Conservation (phyloP, 2,797 vertebrate genomes). For the Coregonus ussuriensis region DNA sequence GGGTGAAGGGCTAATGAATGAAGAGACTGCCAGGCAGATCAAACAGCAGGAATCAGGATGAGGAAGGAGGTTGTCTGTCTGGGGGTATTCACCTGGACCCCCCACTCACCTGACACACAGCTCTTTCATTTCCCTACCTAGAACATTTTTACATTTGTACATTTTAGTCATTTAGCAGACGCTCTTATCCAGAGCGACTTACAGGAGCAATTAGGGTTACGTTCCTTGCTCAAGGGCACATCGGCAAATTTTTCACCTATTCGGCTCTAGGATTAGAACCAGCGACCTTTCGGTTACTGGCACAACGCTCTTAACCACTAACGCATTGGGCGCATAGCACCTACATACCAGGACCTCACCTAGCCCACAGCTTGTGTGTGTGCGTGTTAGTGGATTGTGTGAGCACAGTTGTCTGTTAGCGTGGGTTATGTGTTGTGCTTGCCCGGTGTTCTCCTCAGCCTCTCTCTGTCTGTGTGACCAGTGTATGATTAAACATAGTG, state of each 20-base stretch:
- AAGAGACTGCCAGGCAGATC: slow-evolving; percentile 29
- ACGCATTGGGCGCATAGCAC: no score
- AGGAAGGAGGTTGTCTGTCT: not conserved
- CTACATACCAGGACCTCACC: not conserved
- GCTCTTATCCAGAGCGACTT: no score
- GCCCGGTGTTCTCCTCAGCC: not conserved
- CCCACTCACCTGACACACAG: not conserved
- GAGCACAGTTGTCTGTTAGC: slow-evolving; percentile 43
- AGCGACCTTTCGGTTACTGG: no score
- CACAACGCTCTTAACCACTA: no score
- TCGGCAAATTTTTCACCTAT: no score
- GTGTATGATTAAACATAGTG: not conserved
- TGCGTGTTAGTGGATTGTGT: slow-evolving; percentile 7
- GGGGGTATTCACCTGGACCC: not conserved
- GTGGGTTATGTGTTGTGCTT: slow-evolving; percentile 21
- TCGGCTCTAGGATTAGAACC: no score
- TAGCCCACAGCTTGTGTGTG: not conserved
- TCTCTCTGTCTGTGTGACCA: not conserved
- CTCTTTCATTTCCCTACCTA: not conserved
- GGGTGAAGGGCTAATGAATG: slow-evolving; percentile 15
- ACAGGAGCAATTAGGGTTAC: no score
- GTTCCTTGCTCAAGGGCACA: no score
- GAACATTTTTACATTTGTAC: no score
- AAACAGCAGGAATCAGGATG: slow-evolving; percentile 21
- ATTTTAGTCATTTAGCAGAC: no score